Evolutionary conservation across 2,797 vertebrate genomes (phyloP).

Genomic region (Cygnus olor): DNA sequence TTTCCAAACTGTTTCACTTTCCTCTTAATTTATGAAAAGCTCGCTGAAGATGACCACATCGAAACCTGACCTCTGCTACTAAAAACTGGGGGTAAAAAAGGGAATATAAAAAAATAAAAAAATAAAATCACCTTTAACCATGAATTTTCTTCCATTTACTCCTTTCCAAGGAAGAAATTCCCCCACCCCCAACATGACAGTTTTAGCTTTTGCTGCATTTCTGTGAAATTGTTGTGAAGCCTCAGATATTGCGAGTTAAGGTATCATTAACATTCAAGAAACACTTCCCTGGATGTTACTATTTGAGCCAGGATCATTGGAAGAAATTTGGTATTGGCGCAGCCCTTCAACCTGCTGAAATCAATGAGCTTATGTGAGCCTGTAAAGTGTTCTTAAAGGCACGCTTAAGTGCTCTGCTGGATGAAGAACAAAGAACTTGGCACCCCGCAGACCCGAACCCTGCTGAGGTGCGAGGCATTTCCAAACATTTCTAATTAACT

Average conservation of each 20-base stretch:
- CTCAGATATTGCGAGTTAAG: background rate
- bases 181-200: too few relatives aligned
- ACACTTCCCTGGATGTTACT: constrained; percentile 18
- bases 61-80: background rate
- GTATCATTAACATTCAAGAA: background rate
- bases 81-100: background rate
- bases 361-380: background rate
- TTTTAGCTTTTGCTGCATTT: background rate
- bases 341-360: background rate
- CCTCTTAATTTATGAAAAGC: constrained; percentile 27
- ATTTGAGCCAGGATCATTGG: background rate
- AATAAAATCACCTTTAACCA: background rate
- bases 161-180: background rate
- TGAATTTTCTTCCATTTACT: background rate
- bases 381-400: background rate
- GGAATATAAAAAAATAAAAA: background rate
- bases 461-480: constrained; percentile 13
- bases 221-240: background rate
- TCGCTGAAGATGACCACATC: background rate
- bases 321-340: background rate
- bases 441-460: constrained; percentile 19
- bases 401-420: constrained; percentile 25
- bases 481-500: constrained; percentile 31
- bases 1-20: constrained; percentile 7
- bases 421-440: constrained; percentile 41